phyloP scores from a whole-genome alignment of 2,113 vertebrate genomes.

The Ameiurus melas region DNA sequence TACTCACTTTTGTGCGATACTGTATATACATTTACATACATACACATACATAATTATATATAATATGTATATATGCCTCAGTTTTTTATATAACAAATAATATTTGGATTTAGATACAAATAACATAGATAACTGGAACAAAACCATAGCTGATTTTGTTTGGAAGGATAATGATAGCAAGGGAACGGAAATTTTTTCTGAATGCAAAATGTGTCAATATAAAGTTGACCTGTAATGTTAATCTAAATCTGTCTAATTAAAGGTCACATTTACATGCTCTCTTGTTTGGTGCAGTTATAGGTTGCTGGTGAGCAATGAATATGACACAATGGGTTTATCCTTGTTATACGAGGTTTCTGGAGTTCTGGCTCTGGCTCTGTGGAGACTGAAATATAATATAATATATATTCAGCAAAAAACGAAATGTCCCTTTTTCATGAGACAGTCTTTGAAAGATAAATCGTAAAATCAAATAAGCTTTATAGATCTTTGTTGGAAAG shows the following conservation, averaged over 20 bases:
- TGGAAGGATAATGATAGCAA: not conserved
- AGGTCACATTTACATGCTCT: slow-evolving; percentile 38
- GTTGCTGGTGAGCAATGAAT: slow-evolving; percentile 17
- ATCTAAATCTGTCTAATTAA: slow-evolving; percentile 40
- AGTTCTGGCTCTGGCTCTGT: not conserved
- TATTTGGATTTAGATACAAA: not conserved
- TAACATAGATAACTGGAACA: not conserved
- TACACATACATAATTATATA: not conserved
- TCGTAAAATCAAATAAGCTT: too few relatives aligned
- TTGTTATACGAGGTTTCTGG: not conserved
- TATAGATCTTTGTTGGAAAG: too few relatives aligned
- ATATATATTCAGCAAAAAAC: not conserved
- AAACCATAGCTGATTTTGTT: not conserved
- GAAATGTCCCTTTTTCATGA: too few relatives aligned
- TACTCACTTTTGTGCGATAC: too few relatives aligned
- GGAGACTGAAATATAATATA: not conserved
- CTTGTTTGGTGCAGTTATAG: slow-evolving; percentile 8
- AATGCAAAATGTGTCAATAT: slow-evolving; percentile 18
- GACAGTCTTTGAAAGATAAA: too few relatives aligned
- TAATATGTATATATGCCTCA: not conserved
- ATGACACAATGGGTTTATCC: not conserved
- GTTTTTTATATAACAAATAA: not conserved
- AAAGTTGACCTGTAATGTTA: not conserved
- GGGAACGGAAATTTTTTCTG: not conserved
- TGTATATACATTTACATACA: too few relatives aligned